These are phyloP conservation scores for Hydrocynus forskahlii DNA, from an alignment of 2,797 vertebrate species.

Conservation along the genomic window DNA sequence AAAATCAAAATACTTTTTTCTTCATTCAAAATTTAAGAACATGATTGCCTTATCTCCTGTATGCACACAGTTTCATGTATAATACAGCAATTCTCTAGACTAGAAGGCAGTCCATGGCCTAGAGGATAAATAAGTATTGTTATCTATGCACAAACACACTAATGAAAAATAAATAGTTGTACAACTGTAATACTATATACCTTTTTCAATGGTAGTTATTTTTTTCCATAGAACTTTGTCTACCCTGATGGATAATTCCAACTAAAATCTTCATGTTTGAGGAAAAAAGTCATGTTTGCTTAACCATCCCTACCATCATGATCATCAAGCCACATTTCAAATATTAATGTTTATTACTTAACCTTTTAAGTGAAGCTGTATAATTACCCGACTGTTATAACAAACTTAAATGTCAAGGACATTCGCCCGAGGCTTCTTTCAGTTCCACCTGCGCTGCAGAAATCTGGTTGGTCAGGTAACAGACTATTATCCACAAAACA, in stretches of 20 bases:
- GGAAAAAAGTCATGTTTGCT: neutral
- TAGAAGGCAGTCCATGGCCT: neutral
- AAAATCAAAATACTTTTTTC: neutral
- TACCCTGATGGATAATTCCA: too few species aligned
- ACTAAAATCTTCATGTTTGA: neutral
- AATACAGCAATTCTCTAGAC: conserved; percentile 7
- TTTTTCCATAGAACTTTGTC: neutral
- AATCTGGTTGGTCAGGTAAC: neutral
- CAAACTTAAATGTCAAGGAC: neutral
- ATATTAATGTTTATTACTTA: neutral
- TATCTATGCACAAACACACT: neutral
- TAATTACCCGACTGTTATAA: neutral
- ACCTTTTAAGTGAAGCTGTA: conserved; percentile 14
- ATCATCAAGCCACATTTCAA: neutral
- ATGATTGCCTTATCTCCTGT: neutral
- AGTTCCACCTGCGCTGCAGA: conserved; percentile 19
- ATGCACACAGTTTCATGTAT: neutral
- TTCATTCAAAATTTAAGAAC: neutral
- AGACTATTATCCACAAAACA: conserved; percentile 9
- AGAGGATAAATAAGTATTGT: conserved; percentile 2
- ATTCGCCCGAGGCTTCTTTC: neutral
- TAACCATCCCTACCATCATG: neutral
- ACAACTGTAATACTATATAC: neutral
- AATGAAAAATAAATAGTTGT: conserved; percentile 1
- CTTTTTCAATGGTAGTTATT: neutral